phyloP scores from a whole-genome alignment of 2,113 vertebrate genomes.

The Pseudopodoces humilis region DNA sequence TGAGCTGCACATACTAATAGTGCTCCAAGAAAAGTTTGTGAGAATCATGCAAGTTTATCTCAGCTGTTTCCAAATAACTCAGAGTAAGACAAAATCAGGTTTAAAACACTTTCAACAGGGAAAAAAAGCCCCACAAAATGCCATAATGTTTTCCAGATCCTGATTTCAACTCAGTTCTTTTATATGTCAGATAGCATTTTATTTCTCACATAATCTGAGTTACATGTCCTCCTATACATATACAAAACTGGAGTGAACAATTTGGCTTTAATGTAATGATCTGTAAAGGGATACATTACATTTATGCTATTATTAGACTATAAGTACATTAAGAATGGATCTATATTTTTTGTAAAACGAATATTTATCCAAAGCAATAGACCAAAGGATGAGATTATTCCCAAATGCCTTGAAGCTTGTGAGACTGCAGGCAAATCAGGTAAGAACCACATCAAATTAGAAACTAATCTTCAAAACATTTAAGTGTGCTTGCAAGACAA shows the following conservation, averaged over 20 bases:
- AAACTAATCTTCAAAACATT: slow-evolving; percentile 49
- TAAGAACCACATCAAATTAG: slow-evolving; percentile 29
- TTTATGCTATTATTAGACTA: not conserved
- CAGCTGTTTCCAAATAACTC: not conserved
- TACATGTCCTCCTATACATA: not conserved
- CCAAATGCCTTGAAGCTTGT: not conserved
- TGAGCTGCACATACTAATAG: not conserved
- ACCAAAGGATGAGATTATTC: not conserved
- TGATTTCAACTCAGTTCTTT: not conserved
- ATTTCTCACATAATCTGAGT: not conserved
- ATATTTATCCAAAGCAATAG: not conserved
- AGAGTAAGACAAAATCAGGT: not conserved
- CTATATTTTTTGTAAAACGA: not conserved
- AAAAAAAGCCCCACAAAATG: not conserved
- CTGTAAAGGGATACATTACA: not conserved
- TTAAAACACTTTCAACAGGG: not conserved
- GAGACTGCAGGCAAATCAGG: slow-evolving; percentile 25
- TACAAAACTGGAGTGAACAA: not conserved
- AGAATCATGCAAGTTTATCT: not conserved
- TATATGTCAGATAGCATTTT: not conserved
- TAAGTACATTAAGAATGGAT: not conserved
- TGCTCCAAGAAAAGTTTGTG: not conserved
- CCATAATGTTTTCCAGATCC: not conserved
- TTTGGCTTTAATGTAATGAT: not conserved
- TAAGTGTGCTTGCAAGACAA: slow-evolving; percentile 14